Evolutionary conservation across 2,797 vertebrate species (phyloP), one percentile per base, ranked within the genome.

Genomic region (Acridotheres tristis): DNA sequence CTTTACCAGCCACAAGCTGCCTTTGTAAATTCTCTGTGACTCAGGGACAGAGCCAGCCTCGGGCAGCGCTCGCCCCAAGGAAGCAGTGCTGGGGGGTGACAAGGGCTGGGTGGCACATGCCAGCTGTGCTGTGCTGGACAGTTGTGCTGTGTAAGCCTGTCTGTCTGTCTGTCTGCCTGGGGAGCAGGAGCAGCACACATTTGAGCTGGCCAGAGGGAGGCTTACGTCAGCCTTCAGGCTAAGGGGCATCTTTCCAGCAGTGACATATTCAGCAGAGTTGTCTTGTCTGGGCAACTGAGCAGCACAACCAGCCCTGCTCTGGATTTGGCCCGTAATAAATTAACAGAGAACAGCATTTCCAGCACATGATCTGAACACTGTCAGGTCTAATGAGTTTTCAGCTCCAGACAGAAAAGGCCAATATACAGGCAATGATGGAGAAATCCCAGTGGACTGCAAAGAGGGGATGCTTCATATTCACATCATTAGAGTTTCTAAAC

Each of bases 331-430:
- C 2, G 1, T 40, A 77, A 91, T 86, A 92, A 95, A 92, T 94
- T 85, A 96, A 87, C 65, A 80, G 79, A 79, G 51, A 77, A 47
- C 4, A 38, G 91, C 61, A 3, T 94, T 95, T 91, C 57, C 88
- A 94, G 94, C 89, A 54, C 69, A 57, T 2, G 72, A 85, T 85
- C 90, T 80, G 79, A 94, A 84, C 19, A 2, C 88, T 94, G 91
- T 94, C 88, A 83, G 69, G 69, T 91, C 88, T 96, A 95, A 95
- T 90, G 84, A 93, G 81, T 62, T 74, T 85, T 58, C 77, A 81
- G 81, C 83, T 96, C 80, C 81, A 89, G 88, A 92, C 75, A 86
- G 84, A 86, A 93, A 7, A 88, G 89, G 76, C 90, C 93, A 88
- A 71, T 47, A 81, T 22, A 84, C 47, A 88, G 43, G 83, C 85